Conservation (phyloP, 1,140 invertebrate species). For the Panagrolaimus sp. region DNA sequence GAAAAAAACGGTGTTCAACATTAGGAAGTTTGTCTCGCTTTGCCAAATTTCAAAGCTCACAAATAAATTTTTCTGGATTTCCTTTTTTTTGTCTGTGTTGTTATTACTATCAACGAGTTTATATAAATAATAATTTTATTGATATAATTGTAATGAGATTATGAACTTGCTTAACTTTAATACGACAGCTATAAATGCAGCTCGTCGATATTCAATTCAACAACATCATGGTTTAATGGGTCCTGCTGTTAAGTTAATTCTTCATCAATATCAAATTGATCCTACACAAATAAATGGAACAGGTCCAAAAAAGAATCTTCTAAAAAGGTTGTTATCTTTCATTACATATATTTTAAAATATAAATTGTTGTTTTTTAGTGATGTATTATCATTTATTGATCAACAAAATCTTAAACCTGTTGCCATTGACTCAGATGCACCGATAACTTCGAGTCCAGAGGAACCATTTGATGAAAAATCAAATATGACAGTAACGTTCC, state of each 20-base stretch:
- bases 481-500: neutral
- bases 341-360: slow-evolving; percentile 4
- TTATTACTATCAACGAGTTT: too few species aligned
- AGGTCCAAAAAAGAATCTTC: slow-evolving; percentile 41
- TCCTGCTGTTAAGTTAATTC: slow-evolving; percentile 34
- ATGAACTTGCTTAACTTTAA: too few species aligned
- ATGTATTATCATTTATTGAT: slow-evolving; percentile 77
- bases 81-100: too few species aligned
- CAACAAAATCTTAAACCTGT: slow-evolving; percentile 70
- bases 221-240: slow-evolving; percentile 9
- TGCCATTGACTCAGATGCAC: slow-evolving; percentile 55
- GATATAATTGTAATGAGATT: too few species aligned
- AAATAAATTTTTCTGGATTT: too few species aligned
- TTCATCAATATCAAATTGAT: slow-evolving; percentile 35
- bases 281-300: slow-evolving; percentile 17
- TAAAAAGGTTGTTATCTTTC: slow-evolving; percentile 33
- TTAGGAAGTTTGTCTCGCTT: too few species aligned
- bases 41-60: too few species aligned
- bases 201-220: too few species aligned
- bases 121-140: too few species aligned
- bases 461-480: too few species aligned
- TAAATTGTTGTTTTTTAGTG: slow-evolving; percentile 61
- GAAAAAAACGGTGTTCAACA: too few species aligned
- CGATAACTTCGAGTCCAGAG: neutral
- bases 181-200: too few species aligned